phyloP scores from a whole-genome alignment of 2,113 vertebrate species.

The Scalopus aquaticus region DNA sequence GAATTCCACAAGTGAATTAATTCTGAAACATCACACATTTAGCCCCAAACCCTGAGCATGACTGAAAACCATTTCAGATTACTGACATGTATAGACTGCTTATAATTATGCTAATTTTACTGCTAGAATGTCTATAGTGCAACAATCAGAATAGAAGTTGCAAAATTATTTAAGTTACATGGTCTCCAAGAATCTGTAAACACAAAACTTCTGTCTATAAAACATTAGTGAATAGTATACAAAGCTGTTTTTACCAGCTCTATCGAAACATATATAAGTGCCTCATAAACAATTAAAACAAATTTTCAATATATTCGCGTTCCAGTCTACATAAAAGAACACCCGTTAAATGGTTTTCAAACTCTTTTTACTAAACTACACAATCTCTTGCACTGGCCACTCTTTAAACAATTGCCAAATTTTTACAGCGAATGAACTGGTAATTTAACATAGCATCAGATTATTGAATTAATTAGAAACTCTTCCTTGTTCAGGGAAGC shows the following conservation, averaged over 20 bases:
- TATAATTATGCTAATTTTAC: neutral
- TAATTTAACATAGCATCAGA: neutral
- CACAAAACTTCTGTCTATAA: slow-evolving; percentile 12
- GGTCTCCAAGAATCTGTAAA: neutral
- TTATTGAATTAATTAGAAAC: slow-evolving; percentile 28
- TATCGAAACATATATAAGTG: slow-evolving; percentile 29
- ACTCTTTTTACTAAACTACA: slow-evolving; percentile 21
- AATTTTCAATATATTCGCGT: slow-evolving; percentile 18
- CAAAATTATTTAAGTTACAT: slow-evolving; percentile 7
- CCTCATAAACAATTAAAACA: slow-evolving; percentile 12
- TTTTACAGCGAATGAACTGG: neutral
- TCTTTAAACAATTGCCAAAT: neutral
- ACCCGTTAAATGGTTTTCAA: neutral
- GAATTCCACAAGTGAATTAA: slow-evolving; percentile 31
- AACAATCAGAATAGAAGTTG: neutral
- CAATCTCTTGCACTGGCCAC: neutral
- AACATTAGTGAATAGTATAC: neutral
- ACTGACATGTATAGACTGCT: neutral
- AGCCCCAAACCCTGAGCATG: neutral
- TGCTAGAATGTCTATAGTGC: neutral
- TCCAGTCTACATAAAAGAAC: slow-evolving; percentile 25
- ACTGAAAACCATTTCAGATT: slow-evolving; percentile 38
- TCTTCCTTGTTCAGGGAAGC: neutral
- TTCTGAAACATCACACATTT: slow-evolving; percentile 25
- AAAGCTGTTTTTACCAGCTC: slow-evolving; percentile 8